Evolutionary conservation across 2,797 vertebrate genomes (phyloP).

Genomic region (Pelobates cultripes): DNA sequence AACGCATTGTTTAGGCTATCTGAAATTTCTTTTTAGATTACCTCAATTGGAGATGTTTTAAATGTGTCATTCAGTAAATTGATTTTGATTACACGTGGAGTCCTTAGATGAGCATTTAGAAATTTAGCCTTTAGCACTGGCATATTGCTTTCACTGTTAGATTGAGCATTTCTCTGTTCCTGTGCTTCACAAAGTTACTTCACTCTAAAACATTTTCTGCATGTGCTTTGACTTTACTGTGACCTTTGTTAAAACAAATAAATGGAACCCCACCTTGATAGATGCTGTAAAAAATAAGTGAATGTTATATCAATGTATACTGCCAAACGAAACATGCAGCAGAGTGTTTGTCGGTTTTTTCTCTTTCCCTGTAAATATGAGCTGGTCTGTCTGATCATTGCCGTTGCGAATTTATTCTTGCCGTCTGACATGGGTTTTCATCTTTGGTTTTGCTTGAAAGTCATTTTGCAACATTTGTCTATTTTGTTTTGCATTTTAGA

Average conservation of each 20-base stretch:
- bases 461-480: constrained; percentile 54
- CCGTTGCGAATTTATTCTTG: constrained; percentile 70
- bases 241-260: neutral
- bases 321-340: constrained; percentile 86
- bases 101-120: too few species aligned
- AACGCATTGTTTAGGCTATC: too few species aligned
- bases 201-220: constrained; percentile 27
- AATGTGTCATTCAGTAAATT: too few species aligned
- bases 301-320: neutral
- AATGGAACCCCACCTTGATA: neutral
- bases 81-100: too few species aligned
- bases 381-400: constrained; percentile 57
- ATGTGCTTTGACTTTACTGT: constrained; percentile 36
- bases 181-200: constrained; percentile 14
- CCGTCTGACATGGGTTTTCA: constrained; percentile 98
- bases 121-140: too few species aligned
- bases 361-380: constrained; percentile 38
- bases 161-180: neutral
- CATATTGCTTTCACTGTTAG: neutral
- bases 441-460: constrained; percentile 57
- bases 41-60: too few species aligned
- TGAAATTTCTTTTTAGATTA: too few species aligned
- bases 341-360: constrained; percentile 71
- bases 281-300: neutral
- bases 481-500: neutral